phyloP scores from a whole-genome alignment of 2,113 vertebrate genomes.

The Ranitomeya imitator region DNA sequence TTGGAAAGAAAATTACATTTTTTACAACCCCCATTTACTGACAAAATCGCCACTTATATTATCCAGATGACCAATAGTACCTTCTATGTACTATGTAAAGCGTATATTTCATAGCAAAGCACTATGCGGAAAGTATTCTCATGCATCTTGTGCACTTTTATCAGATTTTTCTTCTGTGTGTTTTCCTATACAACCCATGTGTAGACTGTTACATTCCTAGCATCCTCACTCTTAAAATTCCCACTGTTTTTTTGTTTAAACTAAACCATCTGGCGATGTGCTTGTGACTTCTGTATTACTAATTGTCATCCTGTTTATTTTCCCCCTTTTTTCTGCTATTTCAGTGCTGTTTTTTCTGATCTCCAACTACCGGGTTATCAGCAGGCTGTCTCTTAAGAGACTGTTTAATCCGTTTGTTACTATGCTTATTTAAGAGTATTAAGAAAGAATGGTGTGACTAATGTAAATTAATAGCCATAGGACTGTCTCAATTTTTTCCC shows the following conservation, averaged over 20 bases:
- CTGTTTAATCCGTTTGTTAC: slow-evolving; percentile 12
- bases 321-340: slow-evolving; percentile 18
- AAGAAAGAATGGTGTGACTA: not conserved
- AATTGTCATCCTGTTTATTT: slow-evolving; percentile 43
- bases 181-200: not conserved
- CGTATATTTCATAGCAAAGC: not conserved
- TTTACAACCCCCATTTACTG: not conserved
- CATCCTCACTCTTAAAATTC: slow-evolving; percentile 18
- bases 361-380: slow-evolving; percentile 8
- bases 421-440: slow-evolving; percentile 24
- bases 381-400: slow-evolving; percentile 5
- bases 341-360: slow-evolving; percentile 26
- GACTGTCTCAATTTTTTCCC: not conserved
- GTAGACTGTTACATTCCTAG: slow-evolving; percentile 32
- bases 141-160: not conserved
- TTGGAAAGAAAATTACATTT: not conserved
- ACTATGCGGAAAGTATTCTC: not conserved
- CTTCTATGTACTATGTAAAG: not conserved
- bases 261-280: slow-evolving; percentile 33
- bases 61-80: not conserved
- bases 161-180: not conserved
- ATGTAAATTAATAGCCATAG: not conserved
- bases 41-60: not conserved
- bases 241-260: slow-evolving; percentile 35
- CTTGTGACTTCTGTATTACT: slow-evolving; percentile 49